Percentiles rank a stretch among this genome's conserved stretches.
These are phyloP conservation scores for Elephas maximus DNA, from an alignment of 2,113 vertebrate species.

Conservation along the genomic window DNA sequence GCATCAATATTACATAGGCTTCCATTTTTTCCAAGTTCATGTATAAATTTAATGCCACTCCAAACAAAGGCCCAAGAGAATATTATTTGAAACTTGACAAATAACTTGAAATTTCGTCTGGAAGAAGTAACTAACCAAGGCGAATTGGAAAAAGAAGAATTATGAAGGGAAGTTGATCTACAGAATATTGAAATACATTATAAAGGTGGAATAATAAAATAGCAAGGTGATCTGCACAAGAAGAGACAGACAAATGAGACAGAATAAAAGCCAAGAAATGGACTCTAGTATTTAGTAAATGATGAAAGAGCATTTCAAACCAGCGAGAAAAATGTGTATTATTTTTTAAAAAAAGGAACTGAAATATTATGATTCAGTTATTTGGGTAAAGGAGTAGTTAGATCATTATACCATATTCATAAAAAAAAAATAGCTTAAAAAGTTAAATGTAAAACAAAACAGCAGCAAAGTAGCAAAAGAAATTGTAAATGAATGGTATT, in stretches of 20 bases:
- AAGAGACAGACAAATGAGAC: neutral
- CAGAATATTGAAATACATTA: neutral
- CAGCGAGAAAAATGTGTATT: neutral
- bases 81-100: neutral
- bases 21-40: neutral
- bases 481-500: neutral
- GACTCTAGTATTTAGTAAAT: neutral
- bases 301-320: neutral
- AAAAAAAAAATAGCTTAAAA: neutral
- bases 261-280: neutral
- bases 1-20: neutral
- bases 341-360: neutral
- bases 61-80: neutral
- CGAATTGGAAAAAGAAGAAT: neutral
- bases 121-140: neutral
- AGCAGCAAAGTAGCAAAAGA: neutral
- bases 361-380: neutral
- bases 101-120: slow-evolving; percentile 17
- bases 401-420: neutral
- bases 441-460: neutral
- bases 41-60: neutral
- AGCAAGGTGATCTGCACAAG: neutral
- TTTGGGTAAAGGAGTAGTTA: slow-evolving; percentile 1
- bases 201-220: neutral
- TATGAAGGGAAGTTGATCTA: neutral